phyloP scores from a whole-genome alignment of 2,888 invertebrate genomes.

The Phania funesta region DNA sequence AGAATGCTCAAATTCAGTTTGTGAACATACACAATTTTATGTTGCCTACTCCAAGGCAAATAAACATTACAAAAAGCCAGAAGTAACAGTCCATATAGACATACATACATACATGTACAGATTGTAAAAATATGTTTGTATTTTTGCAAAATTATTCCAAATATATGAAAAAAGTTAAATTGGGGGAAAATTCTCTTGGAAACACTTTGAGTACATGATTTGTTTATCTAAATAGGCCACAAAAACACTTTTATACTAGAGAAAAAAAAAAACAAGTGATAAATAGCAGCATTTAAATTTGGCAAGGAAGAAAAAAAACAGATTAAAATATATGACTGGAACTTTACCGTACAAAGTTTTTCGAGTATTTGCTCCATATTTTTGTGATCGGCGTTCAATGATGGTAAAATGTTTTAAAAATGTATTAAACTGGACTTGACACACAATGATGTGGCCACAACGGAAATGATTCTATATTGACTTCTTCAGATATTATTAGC shows the following conservation, averaged over 20 bases:
- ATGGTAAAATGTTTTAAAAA: neutral
- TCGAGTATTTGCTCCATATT: neutral
- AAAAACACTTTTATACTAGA: neutral
- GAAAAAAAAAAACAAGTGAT: neutral
- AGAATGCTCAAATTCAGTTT: slow-evolving; percentile 25
- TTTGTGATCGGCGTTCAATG: neutral
- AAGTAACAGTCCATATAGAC: no score
- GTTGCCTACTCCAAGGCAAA: slow-evolving; percentile 30
- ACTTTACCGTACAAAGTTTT: neutral
- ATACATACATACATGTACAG: neutral
- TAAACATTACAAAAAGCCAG: neutral
- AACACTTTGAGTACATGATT: slow-evolving; percentile 1
- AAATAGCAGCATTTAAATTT: neutral
- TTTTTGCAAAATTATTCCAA: neutral
- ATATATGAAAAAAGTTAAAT: slow-evolving; percentile 11
- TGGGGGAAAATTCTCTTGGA: neutral
- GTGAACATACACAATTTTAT: slow-evolving; percentile 14
- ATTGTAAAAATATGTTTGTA: slow-evolving; percentile 8
- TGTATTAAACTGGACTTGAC: no score
- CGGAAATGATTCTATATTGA: no score
- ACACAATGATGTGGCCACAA: no score
- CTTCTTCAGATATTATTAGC: no score
- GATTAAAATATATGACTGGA: neutral
- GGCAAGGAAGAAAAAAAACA: neutral
- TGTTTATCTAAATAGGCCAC: slow-evolving; percentile 29